Evolutionary conservation across 2,113 vertebrate genomes (phyloP), one percentile per base, ranked within the genome.

Genomic region (Atractosteus spatula): DNA sequence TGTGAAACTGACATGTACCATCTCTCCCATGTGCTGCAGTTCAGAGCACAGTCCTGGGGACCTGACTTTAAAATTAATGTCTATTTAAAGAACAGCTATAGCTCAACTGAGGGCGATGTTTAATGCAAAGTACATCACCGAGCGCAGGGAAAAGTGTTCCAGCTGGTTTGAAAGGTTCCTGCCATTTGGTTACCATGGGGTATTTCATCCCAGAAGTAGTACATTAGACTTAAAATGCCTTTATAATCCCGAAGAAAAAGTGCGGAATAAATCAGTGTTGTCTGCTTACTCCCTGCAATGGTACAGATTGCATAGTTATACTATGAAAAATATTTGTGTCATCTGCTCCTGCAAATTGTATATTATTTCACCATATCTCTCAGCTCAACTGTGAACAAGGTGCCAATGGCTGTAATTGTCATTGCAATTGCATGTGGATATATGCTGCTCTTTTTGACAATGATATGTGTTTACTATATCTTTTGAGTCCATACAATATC

Each of bases 121-220:
- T 59, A 59, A 59, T 59, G n/a, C 56, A 59, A 59, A 59, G 56
- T 59, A 59, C 56, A 59, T 59, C n/a, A 12, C 56, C 13, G 56
- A 59, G 56, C 56, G 1, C 3, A 3, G 56, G 56, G 56, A 59
- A 55, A 59, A 59, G 11, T 59, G 56, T 59, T 59, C 11, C 7
- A 59, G 56, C 56, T 59, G 56, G 12, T 59, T 59, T 11, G n/a
- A 59, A 59, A 59, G 56, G 56, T 59, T 12, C 11, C 56, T 59
- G 56, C 11, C 11, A 14, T 59, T 59, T 59, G 56, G 8, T 11
- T 4, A n/a, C 56, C 56, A 59, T 4, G n/a, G 56, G 56, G 11
- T 59, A 59, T 59, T 59, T 12, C 11, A 59, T 59, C 11, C 56
- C n/a, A 59, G 4, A 59, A 59, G 56, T 7, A 14, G 11, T 59